Percentiles rank a stretch among this genome's conserved stretches.
Evolutionary conservation across 2,888 invertebrate species (phyloP).

Genomic region (Mesorhabditis sp.): DNA sequence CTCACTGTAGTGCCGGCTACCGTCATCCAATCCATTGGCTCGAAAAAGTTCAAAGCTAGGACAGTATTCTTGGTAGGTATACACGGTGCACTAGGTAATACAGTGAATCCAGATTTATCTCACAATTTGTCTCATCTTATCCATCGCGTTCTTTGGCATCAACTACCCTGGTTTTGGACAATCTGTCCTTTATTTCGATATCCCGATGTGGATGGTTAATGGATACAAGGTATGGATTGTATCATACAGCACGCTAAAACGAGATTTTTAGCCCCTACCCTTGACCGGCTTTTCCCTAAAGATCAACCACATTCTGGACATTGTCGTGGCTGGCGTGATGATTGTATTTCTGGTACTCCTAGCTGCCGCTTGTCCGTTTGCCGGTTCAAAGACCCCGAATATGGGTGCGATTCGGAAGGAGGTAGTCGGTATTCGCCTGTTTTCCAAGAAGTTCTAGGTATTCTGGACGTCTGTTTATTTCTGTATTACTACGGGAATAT

Average conservation of each 20-base stretch:
- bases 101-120: neutral
- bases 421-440: neutral
- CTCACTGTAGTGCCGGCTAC: neutral
- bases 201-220: conserved; percentile 4
- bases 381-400: neutral
- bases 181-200: conserved; percentile 1
- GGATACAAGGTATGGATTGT: neutral
- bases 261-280: neutral
- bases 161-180: neutral
- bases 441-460: neutral
- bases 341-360: neutral
- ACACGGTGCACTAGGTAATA: neutral
- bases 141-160: neutral
- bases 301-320: conserved; percentile 1
- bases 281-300: neutral
- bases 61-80: conserved; percentile 1
- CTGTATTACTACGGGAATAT: neutral
- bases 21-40: neutral
- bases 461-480: neutral
- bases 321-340: neutral
- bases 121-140: neutral
- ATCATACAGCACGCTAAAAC: neutral
- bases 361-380: neutral
- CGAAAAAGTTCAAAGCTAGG: neutral
- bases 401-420: neutral